Base-by-base conservation (phyloP, 2,888 invertebrate genomes). In the Lordiphosa andalusiaca region DNA sequence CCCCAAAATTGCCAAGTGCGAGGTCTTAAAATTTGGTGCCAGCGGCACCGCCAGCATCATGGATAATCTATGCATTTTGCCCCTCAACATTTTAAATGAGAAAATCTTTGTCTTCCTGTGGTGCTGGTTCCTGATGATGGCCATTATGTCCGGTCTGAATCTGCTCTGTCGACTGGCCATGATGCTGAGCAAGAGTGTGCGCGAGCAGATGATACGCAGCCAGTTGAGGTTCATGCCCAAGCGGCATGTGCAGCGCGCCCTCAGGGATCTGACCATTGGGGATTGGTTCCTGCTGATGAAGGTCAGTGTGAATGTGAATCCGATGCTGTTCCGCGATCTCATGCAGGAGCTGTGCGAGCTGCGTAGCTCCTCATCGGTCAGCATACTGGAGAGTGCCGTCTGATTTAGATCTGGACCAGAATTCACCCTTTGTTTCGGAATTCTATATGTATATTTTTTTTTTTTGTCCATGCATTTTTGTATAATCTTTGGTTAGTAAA, bases 11-110 rank as follows among this genome's bases (percentile, higher is more conserved):
- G 96, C 96, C 19, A 97, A 97, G 89, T 97, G 97, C 89, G 93
- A 93, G 52, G 96, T 97, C 90, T 93, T 94, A 90, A 95, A 95
- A 86, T 96, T 93, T 89, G 97, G 97, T 88, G 93, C 94, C 2
- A 94, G 95, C 1, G 97, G 96, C 0, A 92, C 94, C 4, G 93
- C 95, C 44, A 95, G 95, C 89, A 92, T 92, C 65, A 93, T 94
- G 89, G 96, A 97, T 86, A 95, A 77, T 9, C 90, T 95, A 0
- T 95, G 95, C 77, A 91, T 95, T 23, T 89, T 95, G 6, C 93
- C 95, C 0, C 82, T 95, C 12, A 95, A 95, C 80, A 93, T 95
- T 69, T 92, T 95, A 30, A 95, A 95, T 84, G 95, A 95, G 84
- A 95, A 95, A 86, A 92, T 95, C 68, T 95, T 94, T 75, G 91